Conservation (phyloP, 2,113 vertebrate species). For the Leptodactylus fuscus region DNA sequence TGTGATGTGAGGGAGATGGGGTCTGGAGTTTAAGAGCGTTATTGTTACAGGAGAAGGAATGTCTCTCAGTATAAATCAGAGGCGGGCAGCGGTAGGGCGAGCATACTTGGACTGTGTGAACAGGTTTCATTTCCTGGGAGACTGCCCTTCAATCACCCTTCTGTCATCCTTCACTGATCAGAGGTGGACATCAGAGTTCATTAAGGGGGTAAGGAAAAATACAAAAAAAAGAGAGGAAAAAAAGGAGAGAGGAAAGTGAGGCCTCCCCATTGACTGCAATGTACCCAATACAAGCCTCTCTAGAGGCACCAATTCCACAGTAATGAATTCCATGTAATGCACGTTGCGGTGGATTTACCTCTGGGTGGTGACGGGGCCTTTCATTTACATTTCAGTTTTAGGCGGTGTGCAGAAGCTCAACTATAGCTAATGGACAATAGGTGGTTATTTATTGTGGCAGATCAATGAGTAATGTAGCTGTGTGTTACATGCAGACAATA, state of each 20-base stretch:
- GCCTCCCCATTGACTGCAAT: slow-evolving; percentile 71
- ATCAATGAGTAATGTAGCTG: not conserved
- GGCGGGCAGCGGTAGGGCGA: slow-evolving; percentile 69
- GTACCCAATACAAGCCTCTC: slow-evolving; percentile 70
- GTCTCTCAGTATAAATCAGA: slow-evolving; percentile 75
- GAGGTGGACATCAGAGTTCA: slow-evolving; percentile 80
- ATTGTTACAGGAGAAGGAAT: slow-evolving; percentile 75
- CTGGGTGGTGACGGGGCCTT: not conserved
- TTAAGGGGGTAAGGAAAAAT: slow-evolving; percentile 74
- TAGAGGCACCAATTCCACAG: slow-evolving; percentile 8
- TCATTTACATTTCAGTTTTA: slow-evolving; percentile 1
- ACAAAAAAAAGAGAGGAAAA: slow-evolving; percentile 65
- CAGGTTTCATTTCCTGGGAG: slow-evolving; percentile 79
- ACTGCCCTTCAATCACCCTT: slow-evolving; percentile 77
- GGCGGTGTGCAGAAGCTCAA: not conserved
- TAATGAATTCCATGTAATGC: slow-evolving; percentile 3
- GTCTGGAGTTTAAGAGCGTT: slow-evolving; percentile 73
- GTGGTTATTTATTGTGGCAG: not conserved
- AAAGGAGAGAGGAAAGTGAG: slow-evolving; percentile 61
- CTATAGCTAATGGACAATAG: not conserved
- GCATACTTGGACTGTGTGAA: slow-evolving; percentile 77
- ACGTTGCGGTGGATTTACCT: not conserved
- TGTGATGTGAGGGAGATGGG: slow-evolving; percentile 67
- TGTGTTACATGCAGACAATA: too few relatives aligned
- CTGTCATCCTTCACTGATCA: slow-evolving; percentile 77